A percentile compares a stretch with the other conserved stretches of the same genome.
Conservation (phyloP, 2,888 invertebrate species). For the Phortica okadai region DNA sequence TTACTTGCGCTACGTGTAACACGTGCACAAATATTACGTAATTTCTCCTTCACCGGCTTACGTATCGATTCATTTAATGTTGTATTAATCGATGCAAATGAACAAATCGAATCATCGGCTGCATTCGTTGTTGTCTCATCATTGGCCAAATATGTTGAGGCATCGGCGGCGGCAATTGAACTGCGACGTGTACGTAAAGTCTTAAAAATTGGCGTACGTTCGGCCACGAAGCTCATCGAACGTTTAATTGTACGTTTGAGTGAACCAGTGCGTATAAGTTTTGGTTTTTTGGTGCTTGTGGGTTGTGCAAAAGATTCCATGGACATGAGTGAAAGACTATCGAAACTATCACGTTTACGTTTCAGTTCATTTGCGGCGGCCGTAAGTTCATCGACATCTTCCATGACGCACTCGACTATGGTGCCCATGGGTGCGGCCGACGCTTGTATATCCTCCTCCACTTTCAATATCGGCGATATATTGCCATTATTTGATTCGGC, state of each 20-base stretch:
- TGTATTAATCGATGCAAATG: constrained; percentile 71
- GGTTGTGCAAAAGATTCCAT: constrained; percentile 73
- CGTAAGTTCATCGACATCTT: constrained; percentile 58
- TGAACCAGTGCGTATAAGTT: constrained; percentile 75
- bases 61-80: constrained; percentile 74
- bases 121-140: constrained; percentile 24
- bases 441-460: constrained; percentile 23
- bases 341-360: constrained; percentile 74
- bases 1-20: constrained; percentile 68
- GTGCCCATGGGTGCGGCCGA: constrained; percentile 45
- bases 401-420: constrained; percentile 58
- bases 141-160: constrained; percentile 50
- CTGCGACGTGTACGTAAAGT: constrained; percentile 65
- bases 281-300: constrained; percentile 74
- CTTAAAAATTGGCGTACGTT: constrained; percentile 73
- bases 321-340: constrained; percentile 74
- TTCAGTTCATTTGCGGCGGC: constrained; percentile 66
- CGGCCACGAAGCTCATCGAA: constrained; percentile 76
- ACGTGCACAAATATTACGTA: constrained; percentile 72
- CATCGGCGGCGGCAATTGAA: constrained; percentile 62
- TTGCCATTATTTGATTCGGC: constrained; percentile 52
- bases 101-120: constrained; percentile 73
- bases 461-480: constrained; percentile 73
- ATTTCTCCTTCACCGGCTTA: constrained; percentile 73
- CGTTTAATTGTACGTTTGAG: constrained; percentile 74